Percentiles rank a stretch among this genome's conserved stretches.
Evolutionary conservation across 1,140 invertebrate genomes (phyloP).

Genomic region (Muscidifurax raptorellus): DNA sequence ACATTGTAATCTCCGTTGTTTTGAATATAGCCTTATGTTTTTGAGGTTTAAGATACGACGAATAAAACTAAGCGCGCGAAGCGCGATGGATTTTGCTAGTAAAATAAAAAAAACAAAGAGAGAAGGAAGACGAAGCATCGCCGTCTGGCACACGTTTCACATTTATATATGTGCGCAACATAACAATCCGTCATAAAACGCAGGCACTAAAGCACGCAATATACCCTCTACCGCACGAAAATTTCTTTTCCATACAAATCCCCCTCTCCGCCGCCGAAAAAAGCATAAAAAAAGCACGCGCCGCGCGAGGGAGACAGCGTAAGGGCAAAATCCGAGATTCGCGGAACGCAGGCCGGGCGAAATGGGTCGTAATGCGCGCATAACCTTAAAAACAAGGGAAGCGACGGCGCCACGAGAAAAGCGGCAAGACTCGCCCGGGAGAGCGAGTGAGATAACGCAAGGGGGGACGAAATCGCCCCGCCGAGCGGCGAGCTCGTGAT

Average conservation of each 20-base stretch:
- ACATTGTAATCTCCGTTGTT: no score
- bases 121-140: not conserved
- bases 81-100: no score
- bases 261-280: not conserved
- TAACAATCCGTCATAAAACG: constrained; percentile 24
- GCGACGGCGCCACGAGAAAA: not conserved
- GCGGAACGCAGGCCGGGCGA: constrained; percentile 57
- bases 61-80: no score
- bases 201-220: constrained; percentile 29
- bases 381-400: constrained; percentile 69
- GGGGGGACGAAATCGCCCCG: constrained; percentile 15
- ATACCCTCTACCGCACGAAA: constrained; percentile 25
- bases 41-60: no score
- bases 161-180: constrained; percentile 11
- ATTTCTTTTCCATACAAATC: constrained; percentile 21
- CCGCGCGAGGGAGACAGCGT: not conserved
- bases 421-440: constrained; percentile 11
- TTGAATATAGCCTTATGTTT: no score
- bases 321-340: constrained; percentile 64
- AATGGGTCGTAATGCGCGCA: constrained; percentile 67
- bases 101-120: no score
- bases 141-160: not conserved
- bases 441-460: constrained; percentile 8
- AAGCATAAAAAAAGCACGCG: not conserved
- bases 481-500: not conserved